phyloP scores from a whole-genome alignment of 2,888 invertebrate genomes.

The Odontocolon sp. region DNA sequence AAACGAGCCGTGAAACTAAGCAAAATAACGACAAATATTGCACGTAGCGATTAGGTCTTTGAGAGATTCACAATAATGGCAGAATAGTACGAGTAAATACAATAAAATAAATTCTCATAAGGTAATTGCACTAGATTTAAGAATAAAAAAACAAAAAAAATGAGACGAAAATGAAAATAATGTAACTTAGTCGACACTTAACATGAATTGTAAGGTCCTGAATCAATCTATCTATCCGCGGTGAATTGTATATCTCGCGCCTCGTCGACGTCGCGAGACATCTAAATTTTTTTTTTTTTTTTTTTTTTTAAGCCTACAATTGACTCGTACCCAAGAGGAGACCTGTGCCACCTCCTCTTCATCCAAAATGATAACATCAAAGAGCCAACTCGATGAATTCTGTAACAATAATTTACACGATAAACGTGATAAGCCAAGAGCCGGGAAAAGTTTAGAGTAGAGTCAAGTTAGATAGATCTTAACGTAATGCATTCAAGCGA shows the following conservation, averaged over 20 bases:
- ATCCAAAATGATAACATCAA: neutral
- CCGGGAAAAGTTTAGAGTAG: conserved; percentile 49
- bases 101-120: conserved; percentile 42
- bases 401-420: conserved; percentile 66
- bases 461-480: conserved; percentile 49
- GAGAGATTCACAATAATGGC: conserved; percentile 34
- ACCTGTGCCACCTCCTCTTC: no score
- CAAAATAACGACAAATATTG: conserved; percentile 20
- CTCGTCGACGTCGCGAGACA: neutral
- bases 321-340: no score
- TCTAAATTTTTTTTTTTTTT: no score
- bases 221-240: conserved; percentile 10
- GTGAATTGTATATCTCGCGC: neutral
- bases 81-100: conserved; percentile 26
- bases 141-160: conserved; percentile 7
- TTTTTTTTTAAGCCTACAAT: no score
- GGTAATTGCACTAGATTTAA: conserved; percentile 53
- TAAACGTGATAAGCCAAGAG: conserved; percentile 63
- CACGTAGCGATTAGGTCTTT: conserved; percentile 31
- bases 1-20: neutral
- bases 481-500: conserved; percentile 59
- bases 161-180: conserved; percentile 1
- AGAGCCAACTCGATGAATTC: conserved; percentile 51
- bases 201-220: conserved; percentile 11
- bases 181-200: conserved; percentile 16